Evolutionary conservation across 1,140 invertebrate genomes (phyloP), one percentile per base, ranked within the genome.

Genomic region (Drosophila subobscura): DNA sequence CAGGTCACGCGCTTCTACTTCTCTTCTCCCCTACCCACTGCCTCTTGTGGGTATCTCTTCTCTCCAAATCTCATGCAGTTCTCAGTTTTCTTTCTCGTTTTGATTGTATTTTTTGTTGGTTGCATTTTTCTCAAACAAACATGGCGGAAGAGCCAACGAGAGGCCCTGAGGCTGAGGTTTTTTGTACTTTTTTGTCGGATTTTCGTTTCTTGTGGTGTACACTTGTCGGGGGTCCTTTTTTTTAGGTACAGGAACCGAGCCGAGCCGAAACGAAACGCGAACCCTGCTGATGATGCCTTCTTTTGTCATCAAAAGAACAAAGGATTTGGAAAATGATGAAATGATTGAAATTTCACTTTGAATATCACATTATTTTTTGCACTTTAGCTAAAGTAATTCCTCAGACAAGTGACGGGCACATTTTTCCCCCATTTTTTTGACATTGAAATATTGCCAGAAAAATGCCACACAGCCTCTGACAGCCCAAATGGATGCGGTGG

Each of bases 71-170:
- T 46, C 66, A 41, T 70, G 51, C 66, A 70, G 41, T 68, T 71
- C 67, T 71, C 67, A 33, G 29, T 50, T 70, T 6, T 23, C 40
- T 64, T 64, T 23, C 20, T 6, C 22, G 16, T 47, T 46, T 58
- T 22, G 20, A 12, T 10, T 37, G 33, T 29, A 25, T 70, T 37
- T 58, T 51, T 66, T 70, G 71, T 71, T 41, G 67, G 66, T 44
- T 71, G 66, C 67, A 71, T 40, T 71, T 40, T 71, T 52, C 67
- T 71, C 66, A 71, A 71, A 71, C 68, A 71, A 71, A 71, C 54
- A 71, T 71, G 67, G 67, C 67, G 54, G 45, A 5, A 20, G 45
- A 22, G 16, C 29, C 29, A 33, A 20, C 16, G 29, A 33, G 33
- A 37, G 20, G 25, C 54, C 53, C 50, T n/a, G 50, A 22, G 37